Evolutionary conservation across 1,140 invertebrate species (phyloP), one percentile per base, ranked within the genome.

Genomic region (Lineus longissimus): DNA sequence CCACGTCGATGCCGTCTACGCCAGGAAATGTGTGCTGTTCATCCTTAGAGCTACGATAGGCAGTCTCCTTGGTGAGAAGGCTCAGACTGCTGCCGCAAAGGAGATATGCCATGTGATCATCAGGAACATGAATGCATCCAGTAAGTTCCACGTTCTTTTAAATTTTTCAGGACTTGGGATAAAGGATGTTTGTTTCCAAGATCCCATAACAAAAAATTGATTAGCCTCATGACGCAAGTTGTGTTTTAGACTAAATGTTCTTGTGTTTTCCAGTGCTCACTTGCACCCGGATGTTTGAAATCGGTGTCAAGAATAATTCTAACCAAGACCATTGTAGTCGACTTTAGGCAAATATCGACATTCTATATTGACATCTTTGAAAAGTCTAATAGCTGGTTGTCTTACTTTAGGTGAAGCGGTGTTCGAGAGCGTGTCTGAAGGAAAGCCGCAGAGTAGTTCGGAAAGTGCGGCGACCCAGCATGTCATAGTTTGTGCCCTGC

Each of bases 1-100:
- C 0, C 95, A 98, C 77, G 92, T 98, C 6, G 97, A 99, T 82
- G 94, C 94, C 31, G 94, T 99, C 2, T 97, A 97, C 81, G 97
- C 95, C 0, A 85, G 97, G 66, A 97, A 97, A 82, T 99, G 97
- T 79, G 91, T 99, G 51, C 93, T 91, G 75, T 99, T 97, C 77
- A 95, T 99, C 73, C 84, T 98, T 45, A 86, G 93, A 40, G 90
- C 92, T 62, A 89, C 94, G 1, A 85, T 98, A 33, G 95, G 96
- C 6, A 90, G 91, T 77, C 89, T 98, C 85, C 85, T 99, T 1
- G 91, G 94, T 0, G 97, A 99, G 84, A 96, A 96, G 74, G 94
- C 95, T 54, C 97, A 99, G 83, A 89, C 93, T 43, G 90, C 91
- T 7, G 79, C 82, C 40, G 96, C 95, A 7, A 95, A 96, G 80